These are phyloP conservation scores for Drosophila athabasca DNA, from an alignment of 1,140 invertebrate species.

Conservation along the genomic window DNA sequence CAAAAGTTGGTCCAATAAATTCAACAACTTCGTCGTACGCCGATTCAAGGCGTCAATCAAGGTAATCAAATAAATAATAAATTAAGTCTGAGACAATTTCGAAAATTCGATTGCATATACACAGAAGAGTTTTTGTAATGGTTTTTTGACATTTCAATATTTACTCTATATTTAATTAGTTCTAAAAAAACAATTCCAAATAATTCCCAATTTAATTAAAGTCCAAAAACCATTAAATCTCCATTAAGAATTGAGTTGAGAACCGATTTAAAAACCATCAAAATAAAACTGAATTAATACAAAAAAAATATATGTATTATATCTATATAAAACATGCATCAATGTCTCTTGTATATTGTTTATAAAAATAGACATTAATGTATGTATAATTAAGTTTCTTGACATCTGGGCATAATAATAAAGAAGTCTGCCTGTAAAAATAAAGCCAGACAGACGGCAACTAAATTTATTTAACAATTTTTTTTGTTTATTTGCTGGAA, in stretches of 20 bases:
- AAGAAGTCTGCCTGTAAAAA: not conserved
- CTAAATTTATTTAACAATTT: constrained; percentile 2
- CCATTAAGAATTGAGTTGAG: not conserved
- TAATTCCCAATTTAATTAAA: no score
- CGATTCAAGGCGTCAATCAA: constrained; percentile 74
- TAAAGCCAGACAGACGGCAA: not conserved
- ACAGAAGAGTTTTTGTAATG: no score
- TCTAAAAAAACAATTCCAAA: not conserved
- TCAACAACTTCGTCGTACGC: constrained; percentile 83
- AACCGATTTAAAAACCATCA: constrained; percentile 5
- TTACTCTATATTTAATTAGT: not conserved
- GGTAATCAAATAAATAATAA: constrained; percentile 51
- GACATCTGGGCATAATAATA: not conserved
- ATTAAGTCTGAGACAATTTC: no score
- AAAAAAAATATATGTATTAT: not conserved
- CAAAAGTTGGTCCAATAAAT: constrained; percentile 83
- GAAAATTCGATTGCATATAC: no score
- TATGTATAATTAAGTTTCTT: constrained; percentile 10
- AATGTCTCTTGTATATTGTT: not conserved
- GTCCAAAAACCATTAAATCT: constrained; percentile 12
- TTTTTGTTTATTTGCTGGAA: no score
- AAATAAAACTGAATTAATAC: not conserved
- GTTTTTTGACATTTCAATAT: not conserved
- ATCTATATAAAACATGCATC: not conserved
- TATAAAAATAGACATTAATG: constrained; percentile 9